A percentile compares a stretch with the other conserved stretches of the same genome.
Conservation (phyloP, 1,140 invertebrate genomes). For the Coelopa frigida region DNA sequence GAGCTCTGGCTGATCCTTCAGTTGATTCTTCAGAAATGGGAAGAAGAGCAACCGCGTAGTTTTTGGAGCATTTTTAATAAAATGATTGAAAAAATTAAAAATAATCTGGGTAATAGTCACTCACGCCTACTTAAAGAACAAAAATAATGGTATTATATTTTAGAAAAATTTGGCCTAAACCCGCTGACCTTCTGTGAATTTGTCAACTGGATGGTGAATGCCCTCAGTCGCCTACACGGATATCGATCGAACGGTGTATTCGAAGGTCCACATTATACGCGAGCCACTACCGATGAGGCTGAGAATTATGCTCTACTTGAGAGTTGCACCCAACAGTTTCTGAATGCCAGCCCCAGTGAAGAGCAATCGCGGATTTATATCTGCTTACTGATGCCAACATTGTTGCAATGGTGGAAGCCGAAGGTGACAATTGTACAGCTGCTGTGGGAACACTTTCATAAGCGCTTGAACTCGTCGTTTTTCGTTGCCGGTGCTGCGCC, state of each 20-base stretch:
- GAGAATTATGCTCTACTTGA: slow-evolving; percentile 18
- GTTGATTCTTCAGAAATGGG: slow-evolving; percentile 12
- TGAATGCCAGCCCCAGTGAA: slow-evolving; percentile 30
- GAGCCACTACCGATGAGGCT: background rate
- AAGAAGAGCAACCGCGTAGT: background rate
- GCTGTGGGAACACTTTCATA: slow-evolving; percentile 40
- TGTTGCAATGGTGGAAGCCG: slow-evolving; percentile 24
- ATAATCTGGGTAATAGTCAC: slow-evolving; percentile 7
- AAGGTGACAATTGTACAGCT: slow-evolving; percentile 29
- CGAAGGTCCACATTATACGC: slow-evolving; percentile 9
- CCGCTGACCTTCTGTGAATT: slow-evolving; percentile 12
- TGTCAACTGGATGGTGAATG: slow-evolving; percentile 15
- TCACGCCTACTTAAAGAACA: background rate
- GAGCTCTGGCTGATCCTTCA: slow-evolving; percentile 33
- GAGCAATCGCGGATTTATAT: slow-evolving; percentile 33
- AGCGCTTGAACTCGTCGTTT: slow-evolving; percentile 31
- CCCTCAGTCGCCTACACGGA: slow-evolving; percentile 15
- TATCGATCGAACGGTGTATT: slow-evolving; percentile 14
- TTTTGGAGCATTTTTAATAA: slow-evolving; percentile 34
- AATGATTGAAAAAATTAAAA: slow-evolving; percentile 24
- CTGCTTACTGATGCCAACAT: slow-evolving; percentile 24
- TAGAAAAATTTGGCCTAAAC: slow-evolving; percentile 10
- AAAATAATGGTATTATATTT: background rate
- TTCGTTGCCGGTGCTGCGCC: slow-evolving; percentile 20
- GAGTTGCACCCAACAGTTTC: slow-evolving; percentile 23